These are phyloP conservation scores for Platysteira castanea DNA, from an alignment of 2,113 vertebrate genomes.

Conservation along the genomic window DNA sequence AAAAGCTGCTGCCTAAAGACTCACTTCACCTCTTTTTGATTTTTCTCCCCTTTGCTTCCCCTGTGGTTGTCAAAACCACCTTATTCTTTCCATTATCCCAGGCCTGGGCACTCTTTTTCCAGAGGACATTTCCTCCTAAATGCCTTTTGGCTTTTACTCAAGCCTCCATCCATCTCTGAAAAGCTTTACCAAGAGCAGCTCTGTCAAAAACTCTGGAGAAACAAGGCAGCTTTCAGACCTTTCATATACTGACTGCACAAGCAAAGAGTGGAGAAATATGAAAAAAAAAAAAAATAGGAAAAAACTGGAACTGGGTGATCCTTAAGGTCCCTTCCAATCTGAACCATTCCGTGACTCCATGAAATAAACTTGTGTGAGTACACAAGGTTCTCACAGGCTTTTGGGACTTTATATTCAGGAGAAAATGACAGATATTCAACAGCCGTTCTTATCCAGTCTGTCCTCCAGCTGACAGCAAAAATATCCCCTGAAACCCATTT, in stretches of 20 bases:
- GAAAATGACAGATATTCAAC: background rate
- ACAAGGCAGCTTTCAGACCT: background rate
- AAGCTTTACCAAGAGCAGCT: background rate
- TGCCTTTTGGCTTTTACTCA: conserved; percentile 8
- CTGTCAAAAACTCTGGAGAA: background rate
- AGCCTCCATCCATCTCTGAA: background rate
- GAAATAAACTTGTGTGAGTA: background rate
- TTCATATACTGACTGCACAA: background rate
- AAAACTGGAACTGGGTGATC: too few species aligned
- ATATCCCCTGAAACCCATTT: background rate
- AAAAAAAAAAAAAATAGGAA: background rate
- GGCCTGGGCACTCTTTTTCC: background rate
- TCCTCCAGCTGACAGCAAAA: background rate
- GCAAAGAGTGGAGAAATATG: background rate
- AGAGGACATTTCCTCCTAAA: conserved; percentile 7
- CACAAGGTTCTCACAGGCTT: background rate
- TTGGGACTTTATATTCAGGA: background rate
- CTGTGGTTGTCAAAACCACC: background rate
- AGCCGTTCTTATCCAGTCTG: background rate
- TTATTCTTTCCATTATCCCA: background rate
- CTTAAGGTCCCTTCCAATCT: background rate
- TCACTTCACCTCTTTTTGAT: background rate
- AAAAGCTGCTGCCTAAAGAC: background rate
- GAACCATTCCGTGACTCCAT: background rate
- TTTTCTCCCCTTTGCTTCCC: background rate